Conservation (phyloP, 2,888 invertebrate species). For the Salticus scenicus region DNA sequence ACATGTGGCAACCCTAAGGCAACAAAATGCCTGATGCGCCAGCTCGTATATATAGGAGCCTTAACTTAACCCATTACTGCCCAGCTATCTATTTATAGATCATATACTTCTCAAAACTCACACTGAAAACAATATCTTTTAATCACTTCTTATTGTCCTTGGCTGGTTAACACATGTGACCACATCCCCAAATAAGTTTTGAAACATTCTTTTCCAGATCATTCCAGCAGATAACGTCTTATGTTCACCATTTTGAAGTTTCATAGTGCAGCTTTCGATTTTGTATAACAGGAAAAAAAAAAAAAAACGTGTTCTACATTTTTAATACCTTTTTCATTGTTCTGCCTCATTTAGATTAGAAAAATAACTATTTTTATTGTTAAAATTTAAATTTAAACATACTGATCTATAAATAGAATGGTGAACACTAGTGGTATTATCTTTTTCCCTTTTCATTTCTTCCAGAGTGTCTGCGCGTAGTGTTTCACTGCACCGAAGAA, state of each 20-base stretch:
- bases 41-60: no score
- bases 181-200: constrained; percentile 3
- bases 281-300: not conserved
- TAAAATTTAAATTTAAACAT: constrained; percentile 21
- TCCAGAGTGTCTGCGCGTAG: constrained; percentile 24
- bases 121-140: not conserved
- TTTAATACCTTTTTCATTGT: constrained; percentile 8
- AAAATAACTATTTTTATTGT: constrained; percentile 16
- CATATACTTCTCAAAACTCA: not conserved
- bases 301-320: not conserved
- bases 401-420: not conserved
- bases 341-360: constrained; percentile 24
- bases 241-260: not conserved
- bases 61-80: not conserved
- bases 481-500: constrained; percentile 12
- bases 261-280: constrained; percentile 4
- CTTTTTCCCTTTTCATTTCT: constrained; percentile 33
- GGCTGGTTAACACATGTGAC: constrained; percentile 29
- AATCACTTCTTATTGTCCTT: constrained; percentile 12
- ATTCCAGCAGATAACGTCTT: not conserved
- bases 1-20: no score
- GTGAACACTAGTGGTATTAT: constrained; percentile 12
- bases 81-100: not conserved
- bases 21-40: no score
- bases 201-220: not conserved